Evolutionary conservation across 2,113 vertebrate genomes (phyloP), one percentile per base, ranked within the genome.

Genomic region (Turdus rufiventris): DNA sequence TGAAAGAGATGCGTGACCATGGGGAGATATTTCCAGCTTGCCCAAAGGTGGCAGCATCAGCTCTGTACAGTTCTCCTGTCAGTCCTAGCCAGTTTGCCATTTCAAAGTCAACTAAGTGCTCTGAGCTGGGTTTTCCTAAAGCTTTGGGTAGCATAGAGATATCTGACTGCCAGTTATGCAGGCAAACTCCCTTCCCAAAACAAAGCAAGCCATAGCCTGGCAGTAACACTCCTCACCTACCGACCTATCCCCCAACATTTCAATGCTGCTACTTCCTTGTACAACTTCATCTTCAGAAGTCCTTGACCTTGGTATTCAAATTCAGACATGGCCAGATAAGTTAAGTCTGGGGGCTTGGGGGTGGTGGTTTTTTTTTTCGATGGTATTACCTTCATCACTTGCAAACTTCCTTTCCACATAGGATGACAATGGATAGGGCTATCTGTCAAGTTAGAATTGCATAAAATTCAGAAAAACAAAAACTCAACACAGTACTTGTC

Each of bases 1-100:
- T 28, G 26, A 33, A 53, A 53, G 13, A 12, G 13, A 3, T 2
- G 0, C 0, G 0, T 15, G 57, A 34, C 29, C 31, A 16, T 1
- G 7, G 29, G 50, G 23, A 82, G 38, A 80, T 17, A 66, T 38
- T 76, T 77, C 33, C 62, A 88, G 50, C 20, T 40, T 48, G 38
- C 82, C 82, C 80, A 91, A 70, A 85, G 75, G 67, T 83, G 88
- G 90, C 94, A 95, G 94, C 75, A 62, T 26, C 60, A 34, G 67
- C 51, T 80, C 94, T 23, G 31, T 88, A 70, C 81, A 77, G 47
- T 26, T 70, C 40, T 40, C 51, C 26, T 25, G 14, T 2, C 36
- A 40, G 26, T 13, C 17, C 40, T 48, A 12, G 4, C 33, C 23
- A 54, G 8, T 33, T 43, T 42, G 12, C 29, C 25, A 9, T 45